Evolutionary conservation across 2,888 invertebrate genomes (phyloP).

Genomic region (Amblyjoppa fuscipennis): DNA sequence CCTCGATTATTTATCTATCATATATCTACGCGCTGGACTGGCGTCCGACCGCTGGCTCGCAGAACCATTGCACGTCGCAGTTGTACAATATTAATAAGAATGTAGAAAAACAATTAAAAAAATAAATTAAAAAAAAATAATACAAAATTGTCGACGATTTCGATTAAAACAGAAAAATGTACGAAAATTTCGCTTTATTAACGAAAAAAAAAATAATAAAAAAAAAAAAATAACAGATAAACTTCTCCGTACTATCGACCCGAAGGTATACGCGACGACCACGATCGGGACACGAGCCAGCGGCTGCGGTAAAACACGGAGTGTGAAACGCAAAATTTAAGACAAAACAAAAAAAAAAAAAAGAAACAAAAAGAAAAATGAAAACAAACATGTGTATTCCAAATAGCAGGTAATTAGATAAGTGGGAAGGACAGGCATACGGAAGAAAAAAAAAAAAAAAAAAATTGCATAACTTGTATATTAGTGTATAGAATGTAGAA

Average conservation of each 20-base stretch:
- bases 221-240: background rate
- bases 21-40: conserved; percentile 58
- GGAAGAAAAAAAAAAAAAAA: conserved; percentile 73
- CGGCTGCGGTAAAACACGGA: conserved; percentile 72
- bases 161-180: conserved; percentile 1
- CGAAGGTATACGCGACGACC: conserved; percentile 5
- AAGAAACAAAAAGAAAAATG: conserved; percentile 68
- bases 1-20: conserved; percentile 48
- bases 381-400: conserved; percentile 77
- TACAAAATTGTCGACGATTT: conserved; percentile 4
- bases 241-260: conserved; percentile 45
- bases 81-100: conserved; percentile 28
- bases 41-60: conserved; percentile 56
- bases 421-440: conserved; percentile 83
- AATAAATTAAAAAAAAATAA: background rate
- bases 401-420: conserved; percentile 82
- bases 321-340: conserved; percentile 31
- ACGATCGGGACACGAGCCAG: conserved; percentile 74
- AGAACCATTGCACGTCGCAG: conserved; percentile 15
- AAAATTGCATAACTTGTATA: conserved; percentile 84
- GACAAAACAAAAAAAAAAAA: conserved; percentile 9
- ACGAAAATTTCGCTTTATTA: conserved; percentile 9
- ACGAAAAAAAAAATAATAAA: background rate
- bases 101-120: background rate
- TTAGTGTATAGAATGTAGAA: conserved; percentile 85